Evolutionary conservation across 1,140 invertebrate genomes (phyloP), one percentile per base, ranked within the genome.

Genomic region (Brevipalpus yothersi): DNA sequence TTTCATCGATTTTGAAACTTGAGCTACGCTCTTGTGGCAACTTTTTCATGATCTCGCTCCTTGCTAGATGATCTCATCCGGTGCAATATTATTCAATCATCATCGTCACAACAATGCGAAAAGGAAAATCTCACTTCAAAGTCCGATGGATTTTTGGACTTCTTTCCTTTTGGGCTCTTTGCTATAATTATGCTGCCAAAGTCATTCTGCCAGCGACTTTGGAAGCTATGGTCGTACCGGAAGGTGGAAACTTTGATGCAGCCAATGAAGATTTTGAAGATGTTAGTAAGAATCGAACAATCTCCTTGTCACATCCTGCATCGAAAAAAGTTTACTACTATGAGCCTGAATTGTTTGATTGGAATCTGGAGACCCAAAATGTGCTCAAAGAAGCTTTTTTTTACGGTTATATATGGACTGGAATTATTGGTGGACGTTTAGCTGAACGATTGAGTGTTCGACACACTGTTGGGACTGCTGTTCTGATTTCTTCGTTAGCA

Each of bases 371-470:
- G 41, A 60, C 59, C 5, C 66, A 66, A 49, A 60, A 60, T 19
- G 19, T 86, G 60, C 82, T 90, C 63, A 73, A 89, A 53, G 81
- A 81, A 39, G 78, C 82, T n/a, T 89, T 88, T 68, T 89, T 88
- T 68, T 85, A 81, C 79, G 86, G 86, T 5, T 89, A 88, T 66
- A 76, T 86, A 51, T 70, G 84, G 0, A 83, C 82, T 0, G 81
- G 90, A 71, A 73, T 90, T 53, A 85, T 87, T 0, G 83, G 83
- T 49, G 85, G 81, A 1, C 74, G 81, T 59, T 70, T 87, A 51
- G 80, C 83, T 0, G 84, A 87, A 71, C 69, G 79, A 42, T 78
- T 82, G 64, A 84, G 83, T 8, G 83, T 82, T 1, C 87, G 86
- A 72, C 83, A 51, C n/a, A 51, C 49, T 8, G 49, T 51, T 51